A percentile compares a stretch with the other conserved stretches of the same genome.
Evolutionary conservation across 2,888 invertebrate species (phyloP).

Genomic region (Neria commutata): DNA sequence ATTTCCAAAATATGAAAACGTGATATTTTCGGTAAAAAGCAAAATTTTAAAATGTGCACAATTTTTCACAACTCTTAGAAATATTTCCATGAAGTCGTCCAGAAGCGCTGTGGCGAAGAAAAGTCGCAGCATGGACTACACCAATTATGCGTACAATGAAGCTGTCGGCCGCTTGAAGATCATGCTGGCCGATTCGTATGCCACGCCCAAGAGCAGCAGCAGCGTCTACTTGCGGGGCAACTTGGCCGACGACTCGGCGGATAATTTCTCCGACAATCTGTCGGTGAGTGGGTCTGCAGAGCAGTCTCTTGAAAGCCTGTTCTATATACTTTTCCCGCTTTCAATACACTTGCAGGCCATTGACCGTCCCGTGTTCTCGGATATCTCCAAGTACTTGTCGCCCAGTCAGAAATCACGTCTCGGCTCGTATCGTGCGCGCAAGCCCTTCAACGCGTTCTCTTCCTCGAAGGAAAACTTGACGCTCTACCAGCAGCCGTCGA

Average conservation of each 20-base stretch:
- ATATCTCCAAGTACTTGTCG: slow-evolving; percentile 61
- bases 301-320: not conserved
- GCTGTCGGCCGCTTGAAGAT: slow-evolving; percentile 81
- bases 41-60: slow-evolving; percentile 14
- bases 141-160: slow-evolving; percentile 83
- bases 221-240: slow-evolving; percentile 50
- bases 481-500: slow-evolving; percentile 39
- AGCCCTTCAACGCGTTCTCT: slow-evolving; percentile 38
- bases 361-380: slow-evolving; percentile 59
- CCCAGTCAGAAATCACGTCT: slow-evolving; percentile 54
- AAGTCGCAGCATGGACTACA: slow-evolving; percentile 73
- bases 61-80: slow-evolving; percentile 37
- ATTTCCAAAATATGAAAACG: slow-evolving; percentile 48
- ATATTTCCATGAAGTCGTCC: slow-evolving; percentile 56
- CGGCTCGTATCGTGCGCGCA: slow-evolving; percentile 45
- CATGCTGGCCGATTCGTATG: slow-evolving; percentile 77
- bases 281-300: slow-evolving; percentile 57
- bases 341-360: slow-evolving; percentile 41
- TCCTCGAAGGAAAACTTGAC: slow-evolving; percentile 53
- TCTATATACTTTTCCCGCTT: slow-evolving; percentile 1
- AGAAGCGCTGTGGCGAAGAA: slow-evolving; percentile 58
- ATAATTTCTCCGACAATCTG: slow-evolving; percentile 66
- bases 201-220: slow-evolving; percentile 62
- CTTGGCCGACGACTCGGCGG: slow-evolving; percentile 64
- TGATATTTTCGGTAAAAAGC: slow-evolving; percentile 31